Evolutionary conservation across 1,140 invertebrate species (phyloP).

Genomic region (Hormaphis cornu): DNA sequence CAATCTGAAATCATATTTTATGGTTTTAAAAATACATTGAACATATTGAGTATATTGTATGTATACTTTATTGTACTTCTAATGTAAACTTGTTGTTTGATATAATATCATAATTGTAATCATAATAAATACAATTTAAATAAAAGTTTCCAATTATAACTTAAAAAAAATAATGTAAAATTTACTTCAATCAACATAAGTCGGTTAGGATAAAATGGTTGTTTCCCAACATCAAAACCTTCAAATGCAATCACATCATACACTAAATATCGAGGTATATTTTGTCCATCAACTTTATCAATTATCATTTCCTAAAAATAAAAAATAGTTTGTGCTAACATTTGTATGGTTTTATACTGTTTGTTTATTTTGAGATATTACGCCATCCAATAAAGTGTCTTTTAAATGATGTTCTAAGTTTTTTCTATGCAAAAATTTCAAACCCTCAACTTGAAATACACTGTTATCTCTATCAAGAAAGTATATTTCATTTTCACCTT

Average conservation of each 20-base stretch:
- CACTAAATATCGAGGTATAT: constrained; percentile 80
- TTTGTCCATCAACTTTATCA: constrained; percentile 60
- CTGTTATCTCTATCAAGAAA: constrained; percentile 93
- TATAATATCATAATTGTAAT: no score
- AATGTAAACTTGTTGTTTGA: no score
- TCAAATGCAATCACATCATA: constrained; percentile 91
- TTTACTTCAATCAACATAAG: constrained; percentile 60
- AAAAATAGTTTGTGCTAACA: not conserved
- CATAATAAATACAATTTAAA: no score
- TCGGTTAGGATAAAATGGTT: constrained; percentile 64
- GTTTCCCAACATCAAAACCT: constrained; percentile 65
- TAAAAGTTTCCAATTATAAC: no score
- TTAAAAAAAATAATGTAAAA: no score
- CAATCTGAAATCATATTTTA: constrained; percentile 42
- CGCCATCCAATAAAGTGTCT: constrained; percentile 88
- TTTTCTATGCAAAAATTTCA: constrained; percentile 69
- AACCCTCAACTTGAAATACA: constrained; percentile 74
- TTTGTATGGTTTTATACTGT: not conserved
- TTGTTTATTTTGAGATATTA: constrained; percentile 46
- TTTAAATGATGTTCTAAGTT: constrained; percentile 59
- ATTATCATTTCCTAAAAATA: constrained; percentile 82
- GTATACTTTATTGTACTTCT: no score
- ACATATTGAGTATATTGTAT: not conserved
- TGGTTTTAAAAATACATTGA: not conserved
- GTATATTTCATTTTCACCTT: constrained; percentile 72